Evolutionary conservation across 2,888 invertebrate genomes (phyloP).

Genomic region (Augiades crinisus): DNA sequence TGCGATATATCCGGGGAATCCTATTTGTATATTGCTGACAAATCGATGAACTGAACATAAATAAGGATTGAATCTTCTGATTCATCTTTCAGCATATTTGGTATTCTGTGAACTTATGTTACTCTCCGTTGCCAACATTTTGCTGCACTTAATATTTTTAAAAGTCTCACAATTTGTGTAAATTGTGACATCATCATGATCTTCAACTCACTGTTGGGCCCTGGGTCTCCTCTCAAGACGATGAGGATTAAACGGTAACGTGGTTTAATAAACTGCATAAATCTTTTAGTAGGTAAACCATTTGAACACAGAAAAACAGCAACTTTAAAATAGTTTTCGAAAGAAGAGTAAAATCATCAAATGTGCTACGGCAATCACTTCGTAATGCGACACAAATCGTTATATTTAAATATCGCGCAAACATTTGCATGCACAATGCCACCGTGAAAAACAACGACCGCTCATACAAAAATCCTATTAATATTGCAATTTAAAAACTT

Average conservation of each 20-base stretch:
- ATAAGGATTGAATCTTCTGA: neutral
- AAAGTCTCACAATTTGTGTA: too few species aligned
- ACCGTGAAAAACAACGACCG: constrained; percentile 18
- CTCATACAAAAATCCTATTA: constrained; percentile 23
- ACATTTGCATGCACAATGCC: constrained; percentile 24
- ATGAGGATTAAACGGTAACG: too few species aligned
- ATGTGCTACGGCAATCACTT: too few species aligned
- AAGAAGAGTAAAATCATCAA: too few species aligned
- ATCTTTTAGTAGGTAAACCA: too few species aligned
- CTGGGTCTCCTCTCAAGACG: too few species aligned
- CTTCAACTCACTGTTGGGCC: too few species aligned
- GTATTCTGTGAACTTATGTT: neutral
- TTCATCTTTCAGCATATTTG: neutral
- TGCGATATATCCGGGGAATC: constrained; percentile 69
- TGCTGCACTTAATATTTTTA: neutral
- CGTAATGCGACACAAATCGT: constrained; percentile 30
- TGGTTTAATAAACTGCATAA: too few species aligned
- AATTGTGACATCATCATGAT: too few species aligned
- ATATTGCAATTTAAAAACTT: constrained; percentile 23
- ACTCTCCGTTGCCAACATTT: neutral
- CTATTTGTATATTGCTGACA: constrained; percentile 72
- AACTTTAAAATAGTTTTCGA: too few species aligned
- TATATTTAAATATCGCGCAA: constrained; percentile 21
- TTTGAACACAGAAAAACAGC: too few species aligned
- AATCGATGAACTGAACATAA: constrained; percentile 44